These are phyloP conservation scores for Drosophila burlai DNA, from an alignment of 1,140 invertebrate genomes.

Conservation along the genomic window DNA sequence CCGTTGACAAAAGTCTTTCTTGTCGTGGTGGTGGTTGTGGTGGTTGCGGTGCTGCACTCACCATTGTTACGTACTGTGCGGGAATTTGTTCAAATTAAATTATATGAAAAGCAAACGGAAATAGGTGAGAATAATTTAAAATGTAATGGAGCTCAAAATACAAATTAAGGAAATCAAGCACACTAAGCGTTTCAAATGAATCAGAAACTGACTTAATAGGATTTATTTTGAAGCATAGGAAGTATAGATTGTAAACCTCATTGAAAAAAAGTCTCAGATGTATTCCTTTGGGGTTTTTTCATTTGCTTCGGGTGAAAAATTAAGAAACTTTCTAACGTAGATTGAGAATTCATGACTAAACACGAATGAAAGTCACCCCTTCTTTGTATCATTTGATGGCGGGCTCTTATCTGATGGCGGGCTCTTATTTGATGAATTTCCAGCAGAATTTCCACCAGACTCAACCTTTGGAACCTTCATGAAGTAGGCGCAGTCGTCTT, in stretches of 20 bases:
- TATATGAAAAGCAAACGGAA: background rate
- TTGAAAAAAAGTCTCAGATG: too few relatives aligned
- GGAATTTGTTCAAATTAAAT: background rate
- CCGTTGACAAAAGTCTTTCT: conserved; percentile 52
- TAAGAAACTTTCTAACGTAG: too few relatives aligned
- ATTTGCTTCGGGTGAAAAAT: too few relatives aligned
- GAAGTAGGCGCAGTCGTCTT: conserved; percentile 6
- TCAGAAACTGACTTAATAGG: background rate
- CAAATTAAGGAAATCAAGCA: background rate
- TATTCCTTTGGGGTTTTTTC: too few relatives aligned
- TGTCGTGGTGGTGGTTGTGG: conserved; percentile 33
- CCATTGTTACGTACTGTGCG: conserved; percentile 60
- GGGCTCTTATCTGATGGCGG: too few relatives aligned
- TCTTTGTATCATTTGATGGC: too few relatives aligned
- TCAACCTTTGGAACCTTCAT: conserved; percentile 6
- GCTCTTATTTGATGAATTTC: too few relatives aligned
- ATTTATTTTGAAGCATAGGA: background rate
- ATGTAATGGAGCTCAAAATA: background rate
- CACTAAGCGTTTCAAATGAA: background rate
- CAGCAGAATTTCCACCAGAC: too few relatives aligned
- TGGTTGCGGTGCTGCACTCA: conserved; percentile 48
- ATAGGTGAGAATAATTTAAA: background rate
- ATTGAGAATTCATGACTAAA: too few relatives aligned
- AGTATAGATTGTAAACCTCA: too few relatives aligned
- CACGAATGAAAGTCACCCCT: too few relatives aligned